A percentile compares a stretch with the other conserved stretches of the same genome.
These are phyloP conservation scores for Sphecodes monilicornis DNA, from an alignment of 2,888 invertebrate species.

Conservation along the genomic window DNA sequence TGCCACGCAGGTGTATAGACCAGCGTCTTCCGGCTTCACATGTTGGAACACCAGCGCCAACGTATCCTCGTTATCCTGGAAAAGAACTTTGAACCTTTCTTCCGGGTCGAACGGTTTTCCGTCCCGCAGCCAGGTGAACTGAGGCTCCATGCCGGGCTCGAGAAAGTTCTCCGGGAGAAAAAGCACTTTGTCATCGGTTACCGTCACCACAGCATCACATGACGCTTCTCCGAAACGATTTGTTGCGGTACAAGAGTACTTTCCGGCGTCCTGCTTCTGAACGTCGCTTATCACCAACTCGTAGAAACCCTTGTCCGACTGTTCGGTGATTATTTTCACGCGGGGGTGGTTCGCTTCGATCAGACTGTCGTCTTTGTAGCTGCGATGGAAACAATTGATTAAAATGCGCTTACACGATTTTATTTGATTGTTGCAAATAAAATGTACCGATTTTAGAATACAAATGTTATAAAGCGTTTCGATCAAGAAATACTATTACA, in stretches of 20 bases:
- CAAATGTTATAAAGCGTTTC: too few relatives aligned
- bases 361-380: constrained; percentile 92
- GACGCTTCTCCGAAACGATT: constrained; percentile 93
- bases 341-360: constrained; percentile 89
- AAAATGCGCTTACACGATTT: neutral
- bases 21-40: constrained; percentile 97
- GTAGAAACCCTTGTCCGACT: constrained; percentile 93
- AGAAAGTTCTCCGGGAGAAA: constrained; percentile 89
- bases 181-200: constrained; percentile 93
- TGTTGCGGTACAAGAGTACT: constrained; percentile 93
- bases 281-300: constrained; percentile 95
- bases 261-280: constrained; percentile 91
- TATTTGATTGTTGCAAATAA: too few relatives aligned
- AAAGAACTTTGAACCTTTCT: constrained; percentile 95
- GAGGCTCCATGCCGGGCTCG: constrained; percentile 90
- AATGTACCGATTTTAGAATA: too few relatives aligned
- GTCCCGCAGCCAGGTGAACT: constrained; percentile 94
- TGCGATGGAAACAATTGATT: constrained; percentile 80
- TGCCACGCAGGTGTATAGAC: constrained; percentile 97
- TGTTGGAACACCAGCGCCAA: constrained; percentile 97
- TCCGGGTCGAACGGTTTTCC: constrained; percentile 95
- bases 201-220: constrained; percentile 91
- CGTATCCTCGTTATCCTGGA: constrained; percentile 96
- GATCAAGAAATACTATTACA: too few relatives aligned
- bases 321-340: constrained; percentile 90